phyloP scores from a whole-genome alignment of 2,888 invertebrate genomes.

The Scotopteryx bipunctaria region DNA sequence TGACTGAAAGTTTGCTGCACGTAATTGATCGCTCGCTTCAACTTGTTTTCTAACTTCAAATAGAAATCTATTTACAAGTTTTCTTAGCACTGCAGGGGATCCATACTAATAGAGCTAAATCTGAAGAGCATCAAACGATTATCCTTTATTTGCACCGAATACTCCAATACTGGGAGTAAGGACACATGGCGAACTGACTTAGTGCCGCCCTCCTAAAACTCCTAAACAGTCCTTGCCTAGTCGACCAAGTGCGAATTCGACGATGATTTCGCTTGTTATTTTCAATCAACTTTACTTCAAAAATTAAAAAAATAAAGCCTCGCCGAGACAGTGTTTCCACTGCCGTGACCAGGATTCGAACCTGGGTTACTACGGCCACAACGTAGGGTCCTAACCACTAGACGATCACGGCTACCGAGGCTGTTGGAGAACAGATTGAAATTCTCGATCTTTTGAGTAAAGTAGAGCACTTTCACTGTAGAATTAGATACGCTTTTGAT shows the following conservation, averaged over 20 bases:
- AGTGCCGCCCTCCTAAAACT: too few species aligned
- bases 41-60: not conserved
- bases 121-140: too few species aligned
- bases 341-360: conserved; percentile 89
- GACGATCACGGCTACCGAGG: conserved; percentile 82
- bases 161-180: too few species aligned
- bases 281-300: too few species aligned
- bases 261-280: too few species aligned
- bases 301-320: conserved; percentile 39
- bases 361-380: conserved; percentile 90
- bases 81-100: not conserved
- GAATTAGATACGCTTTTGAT: not conserved
- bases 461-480: conserved; percentile 1
- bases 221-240: too few species aligned
- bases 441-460: not conserved
- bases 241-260: too few species aligned
- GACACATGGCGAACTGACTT: too few species aligned
- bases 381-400: conserved; percentile 90
- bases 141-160: too few species aligned
- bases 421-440: conserved; percentile 13
- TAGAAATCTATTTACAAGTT: not conserved
- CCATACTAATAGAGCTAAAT: too few species aligned
- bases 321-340: conserved; percentile 55
- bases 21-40: conserved; percentile 8
- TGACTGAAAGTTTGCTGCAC: not conserved